A percentile compares a stretch with the other conserved stretches of the same genome.
These are phyloP conservation scores for Urophycis tenuis DNA, from an alignment of 2,797 vertebrate genomes.

Conservation along the genomic window DNA sequence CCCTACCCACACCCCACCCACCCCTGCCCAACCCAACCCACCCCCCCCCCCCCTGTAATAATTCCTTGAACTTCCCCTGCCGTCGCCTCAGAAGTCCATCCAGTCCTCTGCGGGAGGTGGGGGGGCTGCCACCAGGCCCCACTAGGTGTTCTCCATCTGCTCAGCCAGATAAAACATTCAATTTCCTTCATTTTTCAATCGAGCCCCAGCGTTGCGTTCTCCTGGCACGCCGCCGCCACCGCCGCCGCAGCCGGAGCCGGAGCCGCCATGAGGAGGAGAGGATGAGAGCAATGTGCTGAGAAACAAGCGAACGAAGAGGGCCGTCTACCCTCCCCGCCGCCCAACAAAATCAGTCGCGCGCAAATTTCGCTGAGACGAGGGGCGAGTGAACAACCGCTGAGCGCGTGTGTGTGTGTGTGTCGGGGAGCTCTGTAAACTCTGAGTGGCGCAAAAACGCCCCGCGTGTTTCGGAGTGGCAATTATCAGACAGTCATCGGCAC, in stretches of 20 bases:
- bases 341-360: slow-evolving; percentile 24
- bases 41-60: slow-evolving; percentile 39
- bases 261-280: neutral
- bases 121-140: slow-evolving; percentile 36
- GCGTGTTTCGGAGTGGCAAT: too few species aligned
- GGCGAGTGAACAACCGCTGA: neutral
- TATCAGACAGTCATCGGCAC: neutral
- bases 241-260: slow-evolving; percentile 10
- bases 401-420: too few species aligned
- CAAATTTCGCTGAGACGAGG: slow-evolving; percentile 33
- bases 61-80: slow-evolving; percentile 40
- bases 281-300: slow-evolving; percentile 20
- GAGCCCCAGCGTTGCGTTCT: slow-evolving; percentile 18
- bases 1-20: too few species aligned
- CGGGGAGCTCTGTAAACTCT: too few species aligned
- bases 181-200: slow-evolving; percentile 38
- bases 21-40: too few species aligned
- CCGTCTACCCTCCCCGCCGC: slow-evolving; percentile 15
- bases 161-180: slow-evolving; percentile 48
- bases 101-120: slow-evolving; percentile 16
- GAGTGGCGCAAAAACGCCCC: neutral
- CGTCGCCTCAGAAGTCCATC: slow-evolving; percentile 30
- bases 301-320: slow-evolving; percentile 18
- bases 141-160: slow-evolving; percentile 47
- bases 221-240: slow-evolving; percentile 13